A percentile compares a stretch with the other conserved stretches of the same genome.
These are phyloP conservation scores for Zeuzera pyrina DNA, from an alignment of 2,888 invertebrate genomes.

Conservation along the genomic window DNA sequence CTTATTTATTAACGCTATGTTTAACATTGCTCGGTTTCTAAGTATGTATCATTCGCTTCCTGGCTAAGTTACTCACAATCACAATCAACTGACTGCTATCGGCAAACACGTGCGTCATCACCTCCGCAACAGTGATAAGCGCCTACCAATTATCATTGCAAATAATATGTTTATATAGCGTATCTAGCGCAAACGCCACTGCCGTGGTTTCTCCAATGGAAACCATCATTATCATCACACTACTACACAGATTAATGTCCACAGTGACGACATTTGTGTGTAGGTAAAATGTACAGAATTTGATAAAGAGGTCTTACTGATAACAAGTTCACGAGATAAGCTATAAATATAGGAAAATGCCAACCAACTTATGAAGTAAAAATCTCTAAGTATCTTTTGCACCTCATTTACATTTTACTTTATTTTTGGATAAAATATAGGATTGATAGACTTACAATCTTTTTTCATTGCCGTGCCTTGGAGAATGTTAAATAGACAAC, in stretches of 20 bases:
- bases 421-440: no score
- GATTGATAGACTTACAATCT: neutral
- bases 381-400: no score
- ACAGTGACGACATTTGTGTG: slow-evolving; percentile 39
- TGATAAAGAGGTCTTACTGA: slow-evolving; percentile 63
- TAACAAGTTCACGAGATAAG: slow-evolving; percentile 61
- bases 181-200: slow-evolving; percentile 35
- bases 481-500: slow-evolving; percentile 49
- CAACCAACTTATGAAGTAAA: no score
- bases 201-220: slow-evolving; percentile 43
- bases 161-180: slow-evolving; percentile 62
- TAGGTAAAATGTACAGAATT: slow-evolving; percentile 33
- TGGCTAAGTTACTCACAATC: slow-evolving; percentile 17
- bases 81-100: slow-evolving; percentile 21
- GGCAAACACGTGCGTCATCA: slow-evolving; percentile 63
- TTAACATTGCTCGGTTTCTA: slow-evolving; percentile 6
- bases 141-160: slow-evolving; percentile 69
- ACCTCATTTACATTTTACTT: no score
- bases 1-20: neutral
- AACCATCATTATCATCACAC: slow-evolving; percentile 36
- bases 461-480: slow-evolving; percentile 12
- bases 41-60: slow-evolving; percentile 33
- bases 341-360: no score
- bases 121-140: slow-evolving; percentile 65
- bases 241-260: slow-evolving; percentile 35